Conservation (phyloP, 2,888 invertebrate species). For the Exephanes ischioxanthus region DNA sequence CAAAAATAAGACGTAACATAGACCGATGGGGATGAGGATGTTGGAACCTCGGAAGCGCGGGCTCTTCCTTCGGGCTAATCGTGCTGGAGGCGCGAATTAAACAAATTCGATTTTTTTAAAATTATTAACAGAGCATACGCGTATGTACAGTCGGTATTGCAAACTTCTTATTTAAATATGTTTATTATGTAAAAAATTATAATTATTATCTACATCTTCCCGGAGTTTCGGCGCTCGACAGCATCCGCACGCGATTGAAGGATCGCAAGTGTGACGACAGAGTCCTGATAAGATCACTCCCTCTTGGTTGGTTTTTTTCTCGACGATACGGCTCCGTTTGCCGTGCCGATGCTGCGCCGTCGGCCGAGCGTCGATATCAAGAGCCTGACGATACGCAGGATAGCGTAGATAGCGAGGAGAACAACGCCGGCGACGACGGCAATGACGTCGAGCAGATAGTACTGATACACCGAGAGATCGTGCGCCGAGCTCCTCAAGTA, state of each 20-base stretch:
- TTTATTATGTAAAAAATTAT: background rate
- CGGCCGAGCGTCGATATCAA: slow-evolving; percentile 27
- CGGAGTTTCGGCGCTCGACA: background rate
- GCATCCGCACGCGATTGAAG: background rate
- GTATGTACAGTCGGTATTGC: background rate
- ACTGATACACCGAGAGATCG: slow-evolving; percentile 74
- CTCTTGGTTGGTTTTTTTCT: slow-evolving; percentile 39
- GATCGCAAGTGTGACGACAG: background rate
- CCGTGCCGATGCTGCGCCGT: background rate
- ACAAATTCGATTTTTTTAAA: too few species aligned
- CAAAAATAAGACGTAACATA: slow-evolving; percentile 30
- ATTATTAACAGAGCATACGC: too few species aligned
- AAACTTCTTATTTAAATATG: background rate
- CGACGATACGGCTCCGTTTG: slow-evolving; percentile 5
- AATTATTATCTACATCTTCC: background rate
- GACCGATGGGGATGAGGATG: background rate
- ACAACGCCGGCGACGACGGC: slow-evolving; percentile 50
- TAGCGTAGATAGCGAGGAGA: slow-evolving; percentile 56
- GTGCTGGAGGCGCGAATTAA: background rate
- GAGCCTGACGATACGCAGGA: slow-evolving; percentile 63
- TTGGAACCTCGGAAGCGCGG: background rate
- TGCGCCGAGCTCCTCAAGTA: slow-evolving; percentile 71
- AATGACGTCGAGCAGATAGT: slow-evolving; percentile 73
- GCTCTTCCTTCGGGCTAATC: background rate
- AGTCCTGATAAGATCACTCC: slow-evolving; percentile 12